phyloP scores from a whole-genome alignment of 2,888 invertebrate species.

The Calameuta pallipes region DNA sequence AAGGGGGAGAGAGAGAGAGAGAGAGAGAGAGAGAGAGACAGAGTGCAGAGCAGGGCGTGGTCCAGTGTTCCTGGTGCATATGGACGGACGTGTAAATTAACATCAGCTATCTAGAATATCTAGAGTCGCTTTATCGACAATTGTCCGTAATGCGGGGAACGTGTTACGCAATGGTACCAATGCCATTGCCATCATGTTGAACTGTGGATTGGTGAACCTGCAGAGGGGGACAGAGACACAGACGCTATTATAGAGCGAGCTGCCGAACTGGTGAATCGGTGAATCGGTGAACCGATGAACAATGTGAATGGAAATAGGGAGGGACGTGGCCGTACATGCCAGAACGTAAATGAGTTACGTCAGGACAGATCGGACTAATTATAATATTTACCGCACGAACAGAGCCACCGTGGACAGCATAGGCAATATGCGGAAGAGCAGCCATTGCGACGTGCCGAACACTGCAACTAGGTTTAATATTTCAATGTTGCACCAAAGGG shows the following conservation, averaged over 20 bases:
- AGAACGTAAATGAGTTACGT: constrained; percentile 33
- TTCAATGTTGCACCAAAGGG: constrained; percentile 39
- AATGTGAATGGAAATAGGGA: background rate
- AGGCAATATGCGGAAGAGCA: constrained; percentile 7
- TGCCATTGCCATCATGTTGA: background rate
- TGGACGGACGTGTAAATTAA: constrained; percentile 26
- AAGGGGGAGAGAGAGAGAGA: constrained; percentile 1
- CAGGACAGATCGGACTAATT: constrained; percentile 44
- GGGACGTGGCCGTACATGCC: background rate
- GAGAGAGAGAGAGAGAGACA: background rate
- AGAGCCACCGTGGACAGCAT: background rate
- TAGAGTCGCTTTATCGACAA: constrained; percentile 11
- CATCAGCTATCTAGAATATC: constrained; percentile 21
- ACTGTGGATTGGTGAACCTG: background rate
- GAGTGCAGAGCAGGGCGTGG: background rate
- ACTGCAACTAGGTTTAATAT: constrained; percentile 48
- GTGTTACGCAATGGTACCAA: constrained; percentile 13
- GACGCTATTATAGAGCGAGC: background rate
- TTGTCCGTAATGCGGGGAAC: constrained; percentile 17
- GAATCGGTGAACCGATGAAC: constrained; percentile 9
- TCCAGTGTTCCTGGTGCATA: background rate
- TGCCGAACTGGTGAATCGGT: constrained; percentile 2
- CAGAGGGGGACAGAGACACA: too few species aligned
- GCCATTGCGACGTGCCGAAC: constrained; percentile 17
- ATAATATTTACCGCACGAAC: constrained; percentile 46